phyloP scores from a whole-genome alignment of 2,888 invertebrate genomes.

The Lypha dubia region DNA sequence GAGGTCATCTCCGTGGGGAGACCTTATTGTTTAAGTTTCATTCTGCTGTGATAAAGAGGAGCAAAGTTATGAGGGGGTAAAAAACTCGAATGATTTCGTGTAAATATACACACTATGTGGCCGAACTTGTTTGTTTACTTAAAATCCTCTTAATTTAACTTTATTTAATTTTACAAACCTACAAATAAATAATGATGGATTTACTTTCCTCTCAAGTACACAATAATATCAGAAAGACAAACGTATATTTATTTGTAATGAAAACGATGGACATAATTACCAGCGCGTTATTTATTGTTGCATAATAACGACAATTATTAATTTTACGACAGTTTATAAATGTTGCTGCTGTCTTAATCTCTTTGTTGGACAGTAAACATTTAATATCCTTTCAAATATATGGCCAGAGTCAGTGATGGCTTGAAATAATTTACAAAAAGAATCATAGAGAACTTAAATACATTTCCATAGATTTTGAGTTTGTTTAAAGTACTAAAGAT shows the following conservation, averaged over 20 bases:
- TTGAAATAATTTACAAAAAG: too few relatives aligned
- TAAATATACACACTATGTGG: too few relatives aligned
- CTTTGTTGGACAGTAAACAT: background rate
- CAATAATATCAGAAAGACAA: background rate
- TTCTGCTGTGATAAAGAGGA: too few relatives aligned
- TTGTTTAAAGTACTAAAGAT: too few relatives aligned
- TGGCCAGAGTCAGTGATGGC: background rate
- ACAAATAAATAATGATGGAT: conserved; percentile 1
- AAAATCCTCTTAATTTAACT: background rate
- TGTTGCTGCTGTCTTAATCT: background rate
- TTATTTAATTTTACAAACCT: background rate
- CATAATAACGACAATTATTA: background rate
- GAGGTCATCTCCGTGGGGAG: too few relatives aligned
- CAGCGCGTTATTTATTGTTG: background rate
- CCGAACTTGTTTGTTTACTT: too few relatives aligned
- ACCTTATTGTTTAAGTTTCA: too few relatives aligned
- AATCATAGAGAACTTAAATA: too few relatives aligned
- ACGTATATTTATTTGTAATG: background rate
- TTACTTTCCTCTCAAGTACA: background rate
- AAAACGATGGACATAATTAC: background rate
- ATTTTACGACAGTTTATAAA: background rate
- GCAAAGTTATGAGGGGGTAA: too few relatives aligned
- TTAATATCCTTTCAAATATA: background rate
- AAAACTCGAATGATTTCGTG: too few relatives aligned
- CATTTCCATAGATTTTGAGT: too few relatives aligned